phyloP scores from a whole-genome alignment of 2,113 vertebrate genomes.

The Dendrocopos noguchii region DNA sequence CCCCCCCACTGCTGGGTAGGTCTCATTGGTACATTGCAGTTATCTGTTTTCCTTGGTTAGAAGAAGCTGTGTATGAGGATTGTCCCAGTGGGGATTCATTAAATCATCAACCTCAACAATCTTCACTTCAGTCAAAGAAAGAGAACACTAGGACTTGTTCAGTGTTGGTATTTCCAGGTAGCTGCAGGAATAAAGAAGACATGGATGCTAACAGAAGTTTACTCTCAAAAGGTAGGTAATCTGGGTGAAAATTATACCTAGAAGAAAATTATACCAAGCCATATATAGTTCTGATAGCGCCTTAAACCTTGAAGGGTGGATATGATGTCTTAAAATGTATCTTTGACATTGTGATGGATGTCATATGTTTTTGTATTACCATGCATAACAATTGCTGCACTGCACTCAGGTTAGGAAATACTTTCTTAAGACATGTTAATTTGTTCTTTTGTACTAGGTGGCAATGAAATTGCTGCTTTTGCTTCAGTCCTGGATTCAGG shows the following conservation, averaged over 20 bases:
- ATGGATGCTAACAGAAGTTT: background rate
- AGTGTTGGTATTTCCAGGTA: conserved; percentile 27
- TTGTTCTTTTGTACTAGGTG: conserved; percentile 60
- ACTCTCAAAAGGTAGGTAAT: conserved; percentile 15
- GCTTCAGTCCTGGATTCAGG: conserved; percentile 32
- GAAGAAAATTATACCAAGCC: background rate
- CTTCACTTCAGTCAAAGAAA: background rate
- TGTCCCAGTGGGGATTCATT: conserved; percentile 30
- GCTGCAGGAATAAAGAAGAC: conserved; percentile 4
- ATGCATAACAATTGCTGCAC: background rate
- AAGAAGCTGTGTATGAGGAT: conserved; percentile 78
- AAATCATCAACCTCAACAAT: background rate
- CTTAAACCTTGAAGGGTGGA: background rate
- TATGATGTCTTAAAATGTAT: background rate
- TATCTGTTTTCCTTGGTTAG: conserved; percentile 93
- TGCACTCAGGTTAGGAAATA: background rate
- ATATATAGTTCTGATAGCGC: background rate
- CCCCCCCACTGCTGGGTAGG: conserved; percentile 66
- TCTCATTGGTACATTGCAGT: conserved; percentile 97
- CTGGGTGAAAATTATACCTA: background rate
- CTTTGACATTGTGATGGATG: background rate
- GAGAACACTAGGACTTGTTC: background rate
- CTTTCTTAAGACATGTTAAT: background rate
- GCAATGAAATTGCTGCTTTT: conserved; percentile 27
- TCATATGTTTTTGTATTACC: background rate